These are phyloP conservation scores for Opisthograptis luteolata DNA, from an alignment of 2,888 invertebrate species.

Conservation along the genomic window DNA sequence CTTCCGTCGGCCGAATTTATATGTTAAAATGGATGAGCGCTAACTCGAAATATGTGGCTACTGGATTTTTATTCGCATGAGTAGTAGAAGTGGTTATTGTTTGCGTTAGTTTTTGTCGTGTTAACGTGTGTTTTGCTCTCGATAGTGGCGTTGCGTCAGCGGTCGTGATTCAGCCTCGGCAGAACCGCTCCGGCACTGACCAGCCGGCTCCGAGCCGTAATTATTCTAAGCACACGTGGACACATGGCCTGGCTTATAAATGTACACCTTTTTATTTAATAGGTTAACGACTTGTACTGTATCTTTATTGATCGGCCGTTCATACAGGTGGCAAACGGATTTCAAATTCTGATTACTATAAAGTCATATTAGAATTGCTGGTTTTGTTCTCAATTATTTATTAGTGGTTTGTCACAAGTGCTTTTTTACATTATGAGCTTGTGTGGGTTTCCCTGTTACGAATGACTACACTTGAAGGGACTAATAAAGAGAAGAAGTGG, in stretches of 20 bases:
- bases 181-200: constrained; percentile 56
- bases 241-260: constrained; percentile 70
- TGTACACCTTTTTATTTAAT: constrained; percentile 71
- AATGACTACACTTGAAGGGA: neutral
- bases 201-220: constrained; percentile 58
- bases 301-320: constrained; percentile 66
- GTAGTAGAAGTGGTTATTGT: constrained; percentile 20
- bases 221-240: constrained; percentile 81
- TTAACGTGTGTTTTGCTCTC: constrained; percentile 47
- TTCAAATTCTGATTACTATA: constrained; percentile 28
- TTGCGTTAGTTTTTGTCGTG: constrained; percentile 49
- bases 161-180: constrained; percentile 68
- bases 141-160: constrained; percentile 63
- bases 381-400: neutral
- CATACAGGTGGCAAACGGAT: constrained; percentile 43
- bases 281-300: constrained; percentile 71
- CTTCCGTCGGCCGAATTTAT: constrained; percentile 78
- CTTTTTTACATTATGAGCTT: too few relatives aligned
- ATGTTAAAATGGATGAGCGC: constrained; percentile 69
- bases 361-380: constrained; percentile 25
- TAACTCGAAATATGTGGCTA: constrained; percentile 64
- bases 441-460: neutral
- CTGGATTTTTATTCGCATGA: constrained; percentile 72
- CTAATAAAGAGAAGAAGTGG: neutral
- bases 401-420: too few relatives aligned